phyloP scores from a whole-genome alignment of 2,113 vertebrate genomes.

The Chelonoidis abingdonii region DNA sequence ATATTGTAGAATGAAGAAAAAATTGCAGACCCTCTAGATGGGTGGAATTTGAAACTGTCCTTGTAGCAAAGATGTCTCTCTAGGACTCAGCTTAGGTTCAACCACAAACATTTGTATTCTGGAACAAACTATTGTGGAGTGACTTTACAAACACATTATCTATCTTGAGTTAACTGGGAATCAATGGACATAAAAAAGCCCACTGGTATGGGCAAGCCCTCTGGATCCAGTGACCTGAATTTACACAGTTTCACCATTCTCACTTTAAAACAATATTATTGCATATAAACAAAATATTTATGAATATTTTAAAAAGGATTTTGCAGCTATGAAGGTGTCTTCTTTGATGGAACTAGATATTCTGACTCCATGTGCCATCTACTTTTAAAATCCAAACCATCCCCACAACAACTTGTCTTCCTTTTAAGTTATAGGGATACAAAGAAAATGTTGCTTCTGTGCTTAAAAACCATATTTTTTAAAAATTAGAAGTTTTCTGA shows the following conservation, averaged over 20 bases:
- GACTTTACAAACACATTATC: not conserved
- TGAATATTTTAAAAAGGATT: not conserved
- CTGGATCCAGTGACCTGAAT: not conserved
- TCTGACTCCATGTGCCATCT: too few species aligned
- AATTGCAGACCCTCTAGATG: not conserved
- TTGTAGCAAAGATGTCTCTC: not conserved
- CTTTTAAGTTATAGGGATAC: not conserved
- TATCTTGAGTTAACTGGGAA: not conserved
- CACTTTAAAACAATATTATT: not conserved
- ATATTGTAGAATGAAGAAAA: constrained; percentile 22
- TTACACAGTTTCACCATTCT: not conserved
- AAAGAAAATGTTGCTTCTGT: not conserved
- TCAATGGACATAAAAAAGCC: not conserved
- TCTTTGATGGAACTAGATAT: not conserved
- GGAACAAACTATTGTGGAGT: not conserved
- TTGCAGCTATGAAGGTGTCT: not conserved
- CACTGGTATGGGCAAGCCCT: not conserved
- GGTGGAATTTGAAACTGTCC: not conserved
- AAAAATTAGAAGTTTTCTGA: not conserved
- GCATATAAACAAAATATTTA: not conserved
- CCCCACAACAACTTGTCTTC: not conserved
- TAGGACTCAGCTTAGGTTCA: constrained; percentile 43
- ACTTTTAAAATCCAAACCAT: not conserved
- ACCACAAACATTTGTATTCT: not conserved
- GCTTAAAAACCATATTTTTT: not conserved